Conservation (phyloP, 2,113 vertebrate genomes). For the Tamias sibiricus region DNA sequence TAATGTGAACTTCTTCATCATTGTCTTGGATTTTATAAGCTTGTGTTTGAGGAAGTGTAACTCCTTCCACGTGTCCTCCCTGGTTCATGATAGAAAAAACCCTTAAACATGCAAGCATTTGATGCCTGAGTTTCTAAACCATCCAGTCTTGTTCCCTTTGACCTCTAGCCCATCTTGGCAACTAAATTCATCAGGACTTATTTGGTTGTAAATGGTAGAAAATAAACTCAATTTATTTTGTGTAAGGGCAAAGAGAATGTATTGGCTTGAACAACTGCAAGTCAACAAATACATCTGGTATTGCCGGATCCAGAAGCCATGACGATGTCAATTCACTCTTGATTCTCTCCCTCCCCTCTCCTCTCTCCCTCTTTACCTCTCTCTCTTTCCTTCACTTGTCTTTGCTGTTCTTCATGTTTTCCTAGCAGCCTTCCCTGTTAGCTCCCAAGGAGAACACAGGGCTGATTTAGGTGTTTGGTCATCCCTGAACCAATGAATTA, state of each 20-base stretch:
- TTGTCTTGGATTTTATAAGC: neutral
- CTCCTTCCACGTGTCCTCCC: neutral
- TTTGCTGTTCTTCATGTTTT: neutral
- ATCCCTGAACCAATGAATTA: neutral
- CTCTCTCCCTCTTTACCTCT: too few relatives aligned
- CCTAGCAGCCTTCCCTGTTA: neutral
- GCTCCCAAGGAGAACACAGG: neutral
- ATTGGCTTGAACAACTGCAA: neutral
- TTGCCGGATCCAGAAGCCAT: neutral
- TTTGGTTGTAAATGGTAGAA: neutral
- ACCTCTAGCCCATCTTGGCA: neutral
- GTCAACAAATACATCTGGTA: neutral
- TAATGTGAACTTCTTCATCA: neutral
- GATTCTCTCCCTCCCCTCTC: neutral
- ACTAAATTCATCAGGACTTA: neutral
- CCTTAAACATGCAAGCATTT: neutral
- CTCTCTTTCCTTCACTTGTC: neutral
- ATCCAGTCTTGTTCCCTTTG: neutral
- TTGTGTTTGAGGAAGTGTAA: neutral
- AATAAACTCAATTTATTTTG: neutral
- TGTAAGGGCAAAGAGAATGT: neutral
- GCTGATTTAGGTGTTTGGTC: neutral
- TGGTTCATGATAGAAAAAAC: neutral
- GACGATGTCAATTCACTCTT: neutral
- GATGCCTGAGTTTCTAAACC: neutral